Base-by-base conservation (phyloP, 2,113 vertebrate species). In the Pygoscelis adeliae region DNA sequence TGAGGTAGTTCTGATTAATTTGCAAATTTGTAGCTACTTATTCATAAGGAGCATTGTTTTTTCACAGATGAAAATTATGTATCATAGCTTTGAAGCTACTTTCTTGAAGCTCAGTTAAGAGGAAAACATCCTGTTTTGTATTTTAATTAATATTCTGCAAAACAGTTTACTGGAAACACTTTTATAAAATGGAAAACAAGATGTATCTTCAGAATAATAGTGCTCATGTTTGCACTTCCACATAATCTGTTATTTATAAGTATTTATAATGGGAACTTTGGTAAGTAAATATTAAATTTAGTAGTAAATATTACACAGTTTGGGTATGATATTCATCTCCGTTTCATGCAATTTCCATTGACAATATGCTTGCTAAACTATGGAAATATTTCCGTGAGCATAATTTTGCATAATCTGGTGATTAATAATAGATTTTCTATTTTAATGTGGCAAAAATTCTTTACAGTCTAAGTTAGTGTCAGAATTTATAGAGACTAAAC, bases 341-440 rank as follows among this genome's bases (percentile, higher is more conserved):
- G 8, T 59, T 92, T 95, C 78, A 73, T 69, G 76, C 49, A 38
- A 62, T 74, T 95, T 82, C 61, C 61, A 73, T 83, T 58, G 87
- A 76, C 49, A 15, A 86, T 73, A 94, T 79, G 19, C 79, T 80
- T 77, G 29, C 71, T 90, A 87, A 96, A 72, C 22, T 93, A n/a
- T 15, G 53, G 63, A 96, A 94, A 81, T 81, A 89, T 79, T 89
- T 90, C 47, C 32, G 47, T 86, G 14, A 76, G 38, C 52, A 74
- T 73, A 82, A 50, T 85, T 97, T 95, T 92, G 65, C 84, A 92
- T 95, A 90, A 97, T 85, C 52, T 91, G 62, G 40, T 86, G 72
- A 84, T 97, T 91, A 77, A 92, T 66, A 72, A 67, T 46, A 71
- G 78, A n/a, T 88, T 78, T 86, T 91, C 50, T 74, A 4, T 83